phyloP scores from a whole-genome alignment of 2,888 invertebrate species.

The Aphodius sticticus region DNA sequence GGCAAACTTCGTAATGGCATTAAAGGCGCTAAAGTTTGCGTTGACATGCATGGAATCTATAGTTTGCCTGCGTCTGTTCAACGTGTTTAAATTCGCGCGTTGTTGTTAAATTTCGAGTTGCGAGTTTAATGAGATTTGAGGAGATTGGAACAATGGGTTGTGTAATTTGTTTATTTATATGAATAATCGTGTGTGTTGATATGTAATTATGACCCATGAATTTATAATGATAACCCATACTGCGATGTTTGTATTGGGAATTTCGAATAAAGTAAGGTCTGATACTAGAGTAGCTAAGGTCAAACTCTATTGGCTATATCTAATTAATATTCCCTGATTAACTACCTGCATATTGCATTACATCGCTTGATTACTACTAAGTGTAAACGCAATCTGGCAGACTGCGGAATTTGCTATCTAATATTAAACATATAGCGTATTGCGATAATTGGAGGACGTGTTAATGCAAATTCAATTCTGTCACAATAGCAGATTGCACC shows the following conservation, averaged over 20 bases:
- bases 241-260: neutral
- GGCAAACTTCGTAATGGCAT: constrained; percentile 15
- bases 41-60: neutral
- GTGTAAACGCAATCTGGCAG: neutral
- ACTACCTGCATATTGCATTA: neutral
- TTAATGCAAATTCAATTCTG: constrained; percentile 23
- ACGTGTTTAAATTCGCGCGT: neutral
- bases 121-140: neutral
- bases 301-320: neutral
- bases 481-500: constrained; percentile 10
- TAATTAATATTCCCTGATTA: neutral
- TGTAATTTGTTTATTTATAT: no score
- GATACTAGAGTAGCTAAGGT: neutral
- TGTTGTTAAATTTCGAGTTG: neutral
- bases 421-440: neutral
- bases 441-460: constrained; percentile 21
- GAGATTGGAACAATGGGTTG: neutral
- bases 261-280: neutral
- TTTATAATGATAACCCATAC: neutral
- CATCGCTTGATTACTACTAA: neutral
- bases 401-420: neutral
- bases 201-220: neutral
- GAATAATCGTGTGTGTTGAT: neutral
- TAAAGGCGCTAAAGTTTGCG: constrained; percentile 8
- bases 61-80: neutral